phyloP scores from a whole-genome alignment of 2,797 vertebrate genomes.

The Bradypodion ventrale region DNA sequence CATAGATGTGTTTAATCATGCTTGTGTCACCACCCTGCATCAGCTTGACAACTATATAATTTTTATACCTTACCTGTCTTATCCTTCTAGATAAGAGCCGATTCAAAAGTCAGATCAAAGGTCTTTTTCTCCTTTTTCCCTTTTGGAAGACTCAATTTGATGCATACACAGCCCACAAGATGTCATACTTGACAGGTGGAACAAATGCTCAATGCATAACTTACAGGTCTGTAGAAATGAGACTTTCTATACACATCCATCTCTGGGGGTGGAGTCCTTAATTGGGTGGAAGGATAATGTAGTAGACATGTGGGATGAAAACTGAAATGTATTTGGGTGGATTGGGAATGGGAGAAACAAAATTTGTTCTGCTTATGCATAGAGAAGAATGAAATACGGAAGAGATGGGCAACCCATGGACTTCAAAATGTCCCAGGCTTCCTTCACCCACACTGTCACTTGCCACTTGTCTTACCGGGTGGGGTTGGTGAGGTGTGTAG shows the following conservation, averaged over 20 bases:
- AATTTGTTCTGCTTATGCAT: background rate
- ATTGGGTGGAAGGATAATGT: background rate
- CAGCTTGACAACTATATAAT: background rate
- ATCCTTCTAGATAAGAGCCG: background rate
- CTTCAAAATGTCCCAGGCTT: no score
- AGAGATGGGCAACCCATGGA: no score
- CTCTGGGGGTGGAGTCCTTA: no score
- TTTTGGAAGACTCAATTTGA: no score
- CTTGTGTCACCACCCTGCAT: background rate
- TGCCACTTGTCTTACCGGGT: no score
- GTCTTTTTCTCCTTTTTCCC: background rate
- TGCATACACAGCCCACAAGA: background rate
- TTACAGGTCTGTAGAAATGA: background rate
- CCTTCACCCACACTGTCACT: no score
- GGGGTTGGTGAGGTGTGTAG: no score
- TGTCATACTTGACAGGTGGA: background rate
- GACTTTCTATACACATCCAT: no score
- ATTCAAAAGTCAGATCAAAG: background rate
- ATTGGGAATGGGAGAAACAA: background rate
- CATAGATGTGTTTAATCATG: background rate
- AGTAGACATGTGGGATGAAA: background rate
- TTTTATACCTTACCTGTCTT: background rate
- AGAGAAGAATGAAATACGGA: no score
- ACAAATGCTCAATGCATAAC: background rate
- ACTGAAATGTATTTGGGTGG: background rate